A percentile compares a stretch with the other conserved stretches of the same genome.
Conservation (phyloP, 2,888 invertebrate species). For the Holacanthella duospinosa region DNA sequence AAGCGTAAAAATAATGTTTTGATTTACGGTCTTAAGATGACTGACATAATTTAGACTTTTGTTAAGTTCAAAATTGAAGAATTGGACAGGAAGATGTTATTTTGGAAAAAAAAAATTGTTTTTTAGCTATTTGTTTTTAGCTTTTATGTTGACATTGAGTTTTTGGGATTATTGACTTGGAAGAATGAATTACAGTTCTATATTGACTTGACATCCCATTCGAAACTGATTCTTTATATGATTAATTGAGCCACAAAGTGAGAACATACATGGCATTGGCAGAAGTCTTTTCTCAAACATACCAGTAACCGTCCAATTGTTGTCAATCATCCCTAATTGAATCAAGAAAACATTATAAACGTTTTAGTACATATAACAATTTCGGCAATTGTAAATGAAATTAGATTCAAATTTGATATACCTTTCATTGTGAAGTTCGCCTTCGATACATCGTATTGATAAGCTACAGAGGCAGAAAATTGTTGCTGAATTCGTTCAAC, state of each 20-base stretch:
- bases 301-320: slow-evolving; percentile 35
- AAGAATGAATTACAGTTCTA: slow-evolving; percentile 23
- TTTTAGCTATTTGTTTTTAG: too few relatives aligned
- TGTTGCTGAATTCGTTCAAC: slow-evolving; percentile 81
- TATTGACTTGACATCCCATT: slow-evolving; percentile 30
- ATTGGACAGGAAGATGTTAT: too few relatives aligned
- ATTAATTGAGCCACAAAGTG: slow-evolving; percentile 33
- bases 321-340: slow-evolving; percentile 29
- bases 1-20: too few relatives aligned
- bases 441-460: slow-evolving; percentile 89
- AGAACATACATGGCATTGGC: slow-evolving; percentile 33
- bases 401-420: slow-evolving; percentile 41
- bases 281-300: slow-evolving; percentile 31
- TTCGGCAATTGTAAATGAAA: background rate
- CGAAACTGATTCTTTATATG: slow-evolving; percentile 35
- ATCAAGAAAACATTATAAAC: background rate
- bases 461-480: slow-evolving; percentile 79
- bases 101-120: too few relatives aligned
- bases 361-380: slow-evolving; percentile 1
- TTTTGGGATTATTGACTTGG: too few relatives aligned
- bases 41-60: too few relatives aligned
- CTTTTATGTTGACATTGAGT: too few relatives aligned
- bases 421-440: slow-evolving; percentile 90
- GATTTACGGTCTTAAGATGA: too few relatives aligned
- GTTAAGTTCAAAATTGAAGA: too few relatives aligned